These are phyloP conservation scores for Pomatorhinus ruficollis DNA, from an alignment of 2,113 vertebrate genomes.

Conservation along the genomic window DNA sequence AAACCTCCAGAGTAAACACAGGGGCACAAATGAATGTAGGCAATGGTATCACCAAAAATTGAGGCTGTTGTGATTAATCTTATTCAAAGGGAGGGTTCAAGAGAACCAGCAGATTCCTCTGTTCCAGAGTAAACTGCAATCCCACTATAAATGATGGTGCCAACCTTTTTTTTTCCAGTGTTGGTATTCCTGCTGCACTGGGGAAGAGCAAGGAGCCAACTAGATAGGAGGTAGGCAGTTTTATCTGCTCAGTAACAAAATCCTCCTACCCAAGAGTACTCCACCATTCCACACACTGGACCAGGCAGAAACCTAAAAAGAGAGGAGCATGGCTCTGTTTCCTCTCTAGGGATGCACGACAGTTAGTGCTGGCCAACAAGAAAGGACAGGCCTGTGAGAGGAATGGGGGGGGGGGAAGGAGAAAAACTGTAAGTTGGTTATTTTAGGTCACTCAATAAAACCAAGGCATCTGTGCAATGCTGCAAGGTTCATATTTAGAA, in stretches of 20 bases:
- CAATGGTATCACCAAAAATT: not conserved
- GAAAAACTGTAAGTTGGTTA: not conserved
- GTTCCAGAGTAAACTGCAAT: not conserved
- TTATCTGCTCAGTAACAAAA: not conserved
- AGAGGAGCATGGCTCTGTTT: not conserved
- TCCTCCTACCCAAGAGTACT: not conserved
- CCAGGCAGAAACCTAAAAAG: not conserved
- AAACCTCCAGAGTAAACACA: not conserved
- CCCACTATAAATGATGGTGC: not conserved
- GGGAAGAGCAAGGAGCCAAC: not conserved
- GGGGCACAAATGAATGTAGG: not conserved
- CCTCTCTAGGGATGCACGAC: not conserved
- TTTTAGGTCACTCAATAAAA: slow-evolving; percentile 21
- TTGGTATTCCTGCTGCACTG: not conserved
- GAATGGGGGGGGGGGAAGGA: accelerated
- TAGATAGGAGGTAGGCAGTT: not conserved
- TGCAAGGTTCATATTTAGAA: not conserved
- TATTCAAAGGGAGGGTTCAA: not conserved
- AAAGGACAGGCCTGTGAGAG: not conserved
- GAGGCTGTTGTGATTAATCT: not conserved
- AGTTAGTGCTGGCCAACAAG: not conserved
- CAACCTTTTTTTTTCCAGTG: not conserved
- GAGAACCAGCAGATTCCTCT: not conserved
- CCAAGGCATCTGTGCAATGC: not conserved
- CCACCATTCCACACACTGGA: not conserved